Evolutionary conservation across 2,113 vertebrate genomes (phyloP), one percentile per base, ranked within the genome.

Genomic region (Mormyrus iriodes): DNA sequence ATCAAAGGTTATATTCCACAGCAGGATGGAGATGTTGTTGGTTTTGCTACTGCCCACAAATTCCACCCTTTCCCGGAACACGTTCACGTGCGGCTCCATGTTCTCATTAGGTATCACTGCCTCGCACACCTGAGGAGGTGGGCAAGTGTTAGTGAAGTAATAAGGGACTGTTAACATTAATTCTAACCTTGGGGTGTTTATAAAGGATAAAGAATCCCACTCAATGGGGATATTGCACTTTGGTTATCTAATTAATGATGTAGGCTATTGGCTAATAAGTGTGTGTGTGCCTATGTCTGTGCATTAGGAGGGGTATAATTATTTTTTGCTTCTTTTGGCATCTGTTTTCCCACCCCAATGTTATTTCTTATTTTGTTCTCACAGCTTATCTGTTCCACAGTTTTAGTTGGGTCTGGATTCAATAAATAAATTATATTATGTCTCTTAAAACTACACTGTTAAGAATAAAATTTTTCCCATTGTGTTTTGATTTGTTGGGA

Each of bases 1-100:
- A 0, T 97, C 97, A 86, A 99, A 99, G 58, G 98, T 98, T 93
- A 99, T 95, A 0, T 94, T 92, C 87, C 90, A 96, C 90, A 99
- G 93, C 85, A 97, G 48, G 17, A 99, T 97, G 92, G 98, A 98
- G 90, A 99, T 91, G 88, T 97, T 96, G 93, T 97, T 97, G 35
- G 92, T 85, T 2, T 93, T 93, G 0, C 95, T 96, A 3, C 93
- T 93, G 15, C 98, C 97, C 0, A 96, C 93, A 1, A 98, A 96
- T 5, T 95, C 93, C 52, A 99, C 96, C 0, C 98, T 92, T 0
- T 96, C 94, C 10, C 85, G 84, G 49, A n/a, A 93, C 86, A 96
- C 90, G 0, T 0, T 86, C 86, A 95, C 91, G 0, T 89, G 51
- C 17, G 94, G 93, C 49, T 88, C 91, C 44, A 85, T 76, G 0